A percentile compares a stretch with the other conserved stretches of the same genome.
Conservation (phyloP, 1,140 invertebrate genomes). For the Bombus soroeensis region DNA sequence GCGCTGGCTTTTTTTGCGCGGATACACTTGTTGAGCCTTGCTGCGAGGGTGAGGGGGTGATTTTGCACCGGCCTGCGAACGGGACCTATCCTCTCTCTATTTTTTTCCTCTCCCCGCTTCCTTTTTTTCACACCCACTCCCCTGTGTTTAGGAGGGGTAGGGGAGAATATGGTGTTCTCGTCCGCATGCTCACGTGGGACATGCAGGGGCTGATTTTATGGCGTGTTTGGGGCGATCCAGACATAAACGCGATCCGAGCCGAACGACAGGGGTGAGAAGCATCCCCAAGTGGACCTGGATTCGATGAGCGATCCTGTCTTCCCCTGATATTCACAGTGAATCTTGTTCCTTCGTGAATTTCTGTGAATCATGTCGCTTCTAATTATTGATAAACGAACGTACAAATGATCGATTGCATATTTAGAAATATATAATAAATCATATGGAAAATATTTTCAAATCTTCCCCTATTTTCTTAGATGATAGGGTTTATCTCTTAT, state of each 20-base stretch:
- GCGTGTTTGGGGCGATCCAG: conserved; percentile 72
- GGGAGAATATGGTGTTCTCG: conserved; percentile 74
- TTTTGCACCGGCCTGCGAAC: conserved; percentile 68
- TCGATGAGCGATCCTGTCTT: neutral
- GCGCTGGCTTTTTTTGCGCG: conserved; percentile 71
- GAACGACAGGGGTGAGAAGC: conserved; percentile 53
- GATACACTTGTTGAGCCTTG: conserved; percentile 81
- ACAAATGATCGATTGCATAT: neutral
- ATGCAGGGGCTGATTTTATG: conserved; percentile 74
- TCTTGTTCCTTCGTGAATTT: neutral
- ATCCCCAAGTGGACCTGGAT: conserved; percentile 31
- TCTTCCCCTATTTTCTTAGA: no score
- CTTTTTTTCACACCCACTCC: conserved; percentile 43
- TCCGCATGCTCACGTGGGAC: conserved; percentile 76
- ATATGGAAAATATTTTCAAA: no score
- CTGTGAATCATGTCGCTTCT: neutral
- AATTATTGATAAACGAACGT: neutral
- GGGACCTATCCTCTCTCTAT: conserved; percentile 68
- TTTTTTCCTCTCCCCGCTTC: conserved; percentile 34
- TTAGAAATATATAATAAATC: no score
- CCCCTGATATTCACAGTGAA: neutral
- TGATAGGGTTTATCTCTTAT: no score
- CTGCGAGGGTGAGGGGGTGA: conserved; percentile 56
- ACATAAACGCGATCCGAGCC: conserved; percentile 72
- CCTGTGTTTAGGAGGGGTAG: conserved; percentile 9